Evolutionary conservation across 2,797 vertebrate genomes (phyloP), one percentile per base, ranked within the genome.

Genomic region (Sebastes goodei): DNA sequence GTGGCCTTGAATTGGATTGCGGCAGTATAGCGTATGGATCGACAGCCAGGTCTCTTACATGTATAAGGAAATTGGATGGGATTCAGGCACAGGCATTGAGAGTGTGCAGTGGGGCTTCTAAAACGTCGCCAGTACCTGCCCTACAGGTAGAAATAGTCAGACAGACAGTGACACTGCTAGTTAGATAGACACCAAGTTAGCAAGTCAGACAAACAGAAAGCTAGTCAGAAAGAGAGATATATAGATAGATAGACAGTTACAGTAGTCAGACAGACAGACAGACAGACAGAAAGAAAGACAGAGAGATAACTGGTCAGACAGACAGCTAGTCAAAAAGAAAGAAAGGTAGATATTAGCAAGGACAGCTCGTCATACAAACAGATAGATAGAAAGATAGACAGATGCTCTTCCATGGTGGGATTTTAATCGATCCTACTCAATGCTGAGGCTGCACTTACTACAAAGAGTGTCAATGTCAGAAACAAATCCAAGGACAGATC

Each of bases 391-490:
- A 4, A 53, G 29, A 61, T 3, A 8, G 75, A 74, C 53, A 78
- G 61, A 63, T 65, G 38, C 38, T 10, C 12, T 49, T 71, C 63
- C 25, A 29, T 33, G 1, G 71, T 30, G 46, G 21, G 30, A 56
- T 71, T 76, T 69, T 56, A 67, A 89, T 89, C 49, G 67, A 88
- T 84, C 32, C 59, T 49, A 30, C n/a, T 32, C 32, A 61, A 68
- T 78, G 75, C 79, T 88, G 76, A 87, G 35, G 64, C 10, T 27
- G 53, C 64, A 74, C 55, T 84, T 79, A 78, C 65, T 76, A 38
- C 57, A 72, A 53, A 76, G 10, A 61, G 3, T 20, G 20, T 20
- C 64, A 74, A 72, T 76, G 78, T 80, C 82, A 81, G 72, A 81
- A 55, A 30, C 14, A 73, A 80, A 71, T 71, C 35, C 65, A 83